Conservation (phyloP, 2,888 invertebrate species). For the Mactromeris polynyma region DNA sequence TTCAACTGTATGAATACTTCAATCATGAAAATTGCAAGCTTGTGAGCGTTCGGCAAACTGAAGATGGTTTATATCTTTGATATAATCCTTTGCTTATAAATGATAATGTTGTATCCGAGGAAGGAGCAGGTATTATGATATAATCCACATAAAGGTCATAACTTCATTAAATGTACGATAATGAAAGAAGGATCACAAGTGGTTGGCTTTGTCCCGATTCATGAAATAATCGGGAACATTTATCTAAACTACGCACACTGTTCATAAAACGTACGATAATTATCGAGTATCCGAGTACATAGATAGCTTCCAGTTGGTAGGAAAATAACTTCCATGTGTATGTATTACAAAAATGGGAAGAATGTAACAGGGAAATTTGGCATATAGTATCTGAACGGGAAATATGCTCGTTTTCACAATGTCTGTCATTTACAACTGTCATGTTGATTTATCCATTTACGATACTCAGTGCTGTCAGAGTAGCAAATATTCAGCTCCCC, state of each 20-base stretch:
- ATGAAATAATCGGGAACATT: neutral
- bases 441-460: conserved; percentile 6
- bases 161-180: too few species aligned
- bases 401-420: conserved; percentile 23
- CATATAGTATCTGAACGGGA: conserved; percentile 7
- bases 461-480: neutral
- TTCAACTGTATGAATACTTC: too few species aligned
- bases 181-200: too few species aligned
- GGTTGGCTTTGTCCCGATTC: neutral
- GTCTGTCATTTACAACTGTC: conserved; percentile 28
- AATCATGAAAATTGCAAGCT: too few species aligned
- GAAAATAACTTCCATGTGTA: conserved; percentile 54
- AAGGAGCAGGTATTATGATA: too few species aligned
- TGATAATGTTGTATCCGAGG: too few species aligned
- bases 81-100: too few species aligned
- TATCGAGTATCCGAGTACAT: neutral
- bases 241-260: conserved; percentile 15
- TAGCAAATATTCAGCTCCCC: neutral
- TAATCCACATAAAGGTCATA: too few species aligned
- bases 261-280: conserved; percentile 3
- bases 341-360: conserved; percentile 36
- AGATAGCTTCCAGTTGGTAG: conserved; percentile 27
- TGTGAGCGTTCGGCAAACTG: too few species aligned
- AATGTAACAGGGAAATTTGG: conserved; percentile 37
- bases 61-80: too few species aligned